phyloP scores from a whole-genome alignment of 2,113 vertebrate species.

The Smithornis capensis region DNA sequence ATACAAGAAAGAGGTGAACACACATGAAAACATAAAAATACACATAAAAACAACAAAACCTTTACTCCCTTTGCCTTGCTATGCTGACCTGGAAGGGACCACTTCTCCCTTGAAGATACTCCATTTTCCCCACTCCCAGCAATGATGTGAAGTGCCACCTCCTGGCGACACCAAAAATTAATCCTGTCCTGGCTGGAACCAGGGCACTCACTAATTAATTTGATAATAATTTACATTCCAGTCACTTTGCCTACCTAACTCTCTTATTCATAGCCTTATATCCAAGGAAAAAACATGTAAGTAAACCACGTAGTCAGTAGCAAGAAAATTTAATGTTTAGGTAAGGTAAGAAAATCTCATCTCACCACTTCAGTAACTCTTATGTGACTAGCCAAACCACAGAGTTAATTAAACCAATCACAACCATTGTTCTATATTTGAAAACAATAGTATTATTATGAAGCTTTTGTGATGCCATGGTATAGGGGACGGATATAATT shows the following conservation, averaged over 20 bases:
- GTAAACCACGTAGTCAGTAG: neutral
- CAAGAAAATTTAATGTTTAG: neutral
- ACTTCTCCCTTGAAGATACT: neutral
- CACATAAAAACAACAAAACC: neutral
- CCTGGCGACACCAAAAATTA: neutral
- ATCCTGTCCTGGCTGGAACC: neutral
- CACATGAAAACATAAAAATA: neutral
- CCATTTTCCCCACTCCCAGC: fast-evolving
- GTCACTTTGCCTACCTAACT: neutral
- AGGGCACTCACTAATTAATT: neutral
- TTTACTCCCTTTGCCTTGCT: neutral
- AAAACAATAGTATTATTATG: neutral
- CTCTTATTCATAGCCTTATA: neutral
- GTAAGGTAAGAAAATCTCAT: neutral
- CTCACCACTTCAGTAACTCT: neutral
- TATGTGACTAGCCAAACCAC: neutral
- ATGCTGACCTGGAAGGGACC: fast-evolving
- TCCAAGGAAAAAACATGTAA: neutral
- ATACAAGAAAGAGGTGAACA: neutral
- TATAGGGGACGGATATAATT: neutral
- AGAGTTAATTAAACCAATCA: neutral
- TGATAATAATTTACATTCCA: neutral
- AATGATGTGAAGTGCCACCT: fast-evolving
- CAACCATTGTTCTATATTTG: neutral
- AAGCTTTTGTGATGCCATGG: neutral